These are phyloP conservation scores for Toxostoma redivivum DNA, from an alignment of 2,113 vertebrate species.

Conservation along the genomic window DNA sequence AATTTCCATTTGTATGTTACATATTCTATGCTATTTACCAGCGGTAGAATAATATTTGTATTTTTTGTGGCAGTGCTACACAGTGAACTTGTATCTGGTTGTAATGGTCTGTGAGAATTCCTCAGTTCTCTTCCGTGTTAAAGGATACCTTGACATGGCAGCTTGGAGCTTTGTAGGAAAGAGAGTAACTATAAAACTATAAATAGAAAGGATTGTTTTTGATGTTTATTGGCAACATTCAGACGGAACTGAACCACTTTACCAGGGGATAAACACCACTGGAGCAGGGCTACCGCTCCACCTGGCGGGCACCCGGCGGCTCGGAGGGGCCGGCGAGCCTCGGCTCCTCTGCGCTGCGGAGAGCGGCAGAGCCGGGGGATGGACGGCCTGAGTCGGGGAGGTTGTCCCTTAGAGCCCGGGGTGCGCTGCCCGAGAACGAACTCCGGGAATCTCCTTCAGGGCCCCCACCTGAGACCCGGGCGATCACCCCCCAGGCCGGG, in stretches of 20 bases:
- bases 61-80: background rate
- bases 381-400: fast-evolving
- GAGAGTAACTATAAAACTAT: background rate
- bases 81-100: too few relatives aligned
- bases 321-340: fast-evolving
- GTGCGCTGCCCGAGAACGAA: background rate
- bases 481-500: fast-evolving
- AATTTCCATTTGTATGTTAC: background rate
- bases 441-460: background rate
- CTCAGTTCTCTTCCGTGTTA: background rate
- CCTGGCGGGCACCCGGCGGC: background rate
- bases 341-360: background rate
- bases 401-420: too few relatives aligned
- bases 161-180: background rate
- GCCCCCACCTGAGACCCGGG: fast-evolving
- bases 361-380: background rate
- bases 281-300: background rate
- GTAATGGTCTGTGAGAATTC: background rate
- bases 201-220: fast-evolving
- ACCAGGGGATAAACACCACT: fast-evolving
- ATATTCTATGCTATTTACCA: background rate
- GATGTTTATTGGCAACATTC: background rate
- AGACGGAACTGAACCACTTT: fast-evolving
- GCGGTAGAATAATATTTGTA: fast-evolving
- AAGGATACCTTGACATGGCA: background rate